Conservation (phyloP, 1,140 invertebrate genomes). For the Harlomillsia oculata region DNA sequence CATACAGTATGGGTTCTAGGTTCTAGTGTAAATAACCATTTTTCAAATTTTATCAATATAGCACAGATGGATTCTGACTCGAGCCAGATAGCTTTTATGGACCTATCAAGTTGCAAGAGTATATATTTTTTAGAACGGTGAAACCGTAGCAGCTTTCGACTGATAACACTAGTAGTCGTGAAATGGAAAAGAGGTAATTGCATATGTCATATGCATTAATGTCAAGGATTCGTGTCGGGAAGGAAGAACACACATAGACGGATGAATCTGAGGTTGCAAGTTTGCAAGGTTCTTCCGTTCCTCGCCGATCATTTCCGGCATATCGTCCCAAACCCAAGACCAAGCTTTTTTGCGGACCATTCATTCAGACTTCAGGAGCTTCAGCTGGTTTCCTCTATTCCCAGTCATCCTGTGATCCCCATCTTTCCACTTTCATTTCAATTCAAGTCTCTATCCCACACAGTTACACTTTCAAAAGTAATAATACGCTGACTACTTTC, state of each 20-base stretch:
- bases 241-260: no score
- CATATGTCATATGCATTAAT: slow-evolving; percentile 36
- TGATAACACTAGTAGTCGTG: slow-evolving; percentile 32
- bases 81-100: slow-evolving; percentile 32
- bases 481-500: no score
- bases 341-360: no score
- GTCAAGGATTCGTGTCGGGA: slow-evolving; percentile 31
- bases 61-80: slow-evolving; percentile 36
- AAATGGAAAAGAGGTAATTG: slow-evolving; percentile 34
- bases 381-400: no score
- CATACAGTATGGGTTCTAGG: slow-evolving; percentile 25
- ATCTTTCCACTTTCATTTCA: no score
- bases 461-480: no score
- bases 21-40: slow-evolving; percentile 35
- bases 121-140: slow-evolving; percentile 16
- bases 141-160: slow-evolving; percentile 18
- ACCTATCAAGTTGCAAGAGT: slow-evolving; percentile 28
- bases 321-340: no score
- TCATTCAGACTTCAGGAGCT: no score
- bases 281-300: slow-evolving; percentile 2
- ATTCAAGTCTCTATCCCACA: no score
- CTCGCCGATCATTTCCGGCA: slow-evolving; percentile 26
- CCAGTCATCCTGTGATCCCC: no score
- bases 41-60: slow-evolving; percentile 37
- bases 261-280: slow-evolving; percentile 32